These are phyloP conservation scores for Echeneis naucrates DNA, from an alignment of 2,797 vertebrate genomes.

Conservation along the genomic window DNA sequence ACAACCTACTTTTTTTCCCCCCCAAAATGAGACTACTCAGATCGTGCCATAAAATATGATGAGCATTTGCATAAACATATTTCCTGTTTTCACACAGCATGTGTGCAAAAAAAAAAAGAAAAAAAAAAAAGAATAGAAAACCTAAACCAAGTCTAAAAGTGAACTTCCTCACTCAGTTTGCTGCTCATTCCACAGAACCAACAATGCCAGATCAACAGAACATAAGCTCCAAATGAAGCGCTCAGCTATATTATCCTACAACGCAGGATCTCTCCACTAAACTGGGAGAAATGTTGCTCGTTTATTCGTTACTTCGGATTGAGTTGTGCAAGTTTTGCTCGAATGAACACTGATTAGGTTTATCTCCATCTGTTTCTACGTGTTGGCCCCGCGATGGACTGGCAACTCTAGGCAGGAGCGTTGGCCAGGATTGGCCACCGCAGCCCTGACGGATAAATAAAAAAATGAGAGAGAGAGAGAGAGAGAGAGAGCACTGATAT, in stretches of 20 bases:
- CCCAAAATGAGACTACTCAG: conserved; percentile 11
- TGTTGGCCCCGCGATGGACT: no score
- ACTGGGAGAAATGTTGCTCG: not conserved
- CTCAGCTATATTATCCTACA: not conserved
- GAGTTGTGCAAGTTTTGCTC: not conserved
- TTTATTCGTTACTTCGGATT: not conserved
- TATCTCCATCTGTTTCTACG: no score
- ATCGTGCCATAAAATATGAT: conserved; percentile 44
- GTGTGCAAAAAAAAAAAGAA: conserved; percentile 34
- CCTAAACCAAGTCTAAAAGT: conserved; percentile 6
- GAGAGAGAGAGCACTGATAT: not conserved
- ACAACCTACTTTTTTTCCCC: conserved; percentile 19
- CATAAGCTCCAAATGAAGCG: not conserved
- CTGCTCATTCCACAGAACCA: conserved; percentile 13
- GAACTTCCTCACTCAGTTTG: conserved; percentile 63
- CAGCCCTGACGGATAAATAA: no score
- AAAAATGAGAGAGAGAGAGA: no score
- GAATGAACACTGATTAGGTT: no score
- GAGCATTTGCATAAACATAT: conserved; percentile 58
- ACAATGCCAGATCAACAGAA: conserved; percentile 20
- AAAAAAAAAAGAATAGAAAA: conserved; percentile 42
- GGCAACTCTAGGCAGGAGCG: no score
- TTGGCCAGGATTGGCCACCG: no score
- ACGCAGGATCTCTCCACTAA: not conserved
- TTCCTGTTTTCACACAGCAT: conserved; percentile 46